Percentiles rank a stretch among this genome's conserved stretches.
Evolutionary conservation across 1,140 invertebrate species (phyloP).

Genomic region (Globodera ellingtonae): DNA sequence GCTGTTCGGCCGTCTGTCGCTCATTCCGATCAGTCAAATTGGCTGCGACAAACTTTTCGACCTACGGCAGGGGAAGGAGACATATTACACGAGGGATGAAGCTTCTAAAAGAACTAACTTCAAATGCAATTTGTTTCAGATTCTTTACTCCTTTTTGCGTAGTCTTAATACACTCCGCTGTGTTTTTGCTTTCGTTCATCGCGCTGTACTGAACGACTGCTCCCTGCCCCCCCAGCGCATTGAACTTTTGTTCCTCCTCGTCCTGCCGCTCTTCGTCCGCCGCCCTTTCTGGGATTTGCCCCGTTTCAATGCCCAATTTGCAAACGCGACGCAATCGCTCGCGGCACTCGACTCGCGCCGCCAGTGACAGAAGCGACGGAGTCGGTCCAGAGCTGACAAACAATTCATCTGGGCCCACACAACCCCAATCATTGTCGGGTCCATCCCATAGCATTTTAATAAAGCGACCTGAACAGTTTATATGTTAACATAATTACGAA

Average conservation of each 20-base stretch:
- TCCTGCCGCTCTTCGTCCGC: background rate
- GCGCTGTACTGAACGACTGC: background rate
- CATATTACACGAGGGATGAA: background rate
- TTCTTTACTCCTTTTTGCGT: background rate
- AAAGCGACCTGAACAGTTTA: background rate
- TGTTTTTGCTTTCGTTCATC: background rate
- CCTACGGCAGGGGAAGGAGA: background rate
- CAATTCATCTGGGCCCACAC: slow-evolving; percentile 25
- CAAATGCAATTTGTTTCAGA: background rate
- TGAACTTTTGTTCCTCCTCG: background rate
- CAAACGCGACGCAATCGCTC: background rate
- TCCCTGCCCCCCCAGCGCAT: background rate
- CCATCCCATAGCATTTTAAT: background rate
- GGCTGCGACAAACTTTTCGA: slow-evolving; percentile 21
- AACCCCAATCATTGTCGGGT: slow-evolving; percentile 26
- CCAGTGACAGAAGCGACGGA: slow-evolving; percentile 4
- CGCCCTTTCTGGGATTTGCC: background rate
- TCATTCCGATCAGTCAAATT: slow-evolving; percentile 14
- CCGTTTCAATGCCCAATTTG: background rate
- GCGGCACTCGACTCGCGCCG: background rate
- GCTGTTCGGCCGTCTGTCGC: slow-evolving; percentile 14
- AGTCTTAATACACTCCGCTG: background rate
- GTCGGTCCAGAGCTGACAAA: slow-evolving; percentile 23
- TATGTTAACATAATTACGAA: no score
- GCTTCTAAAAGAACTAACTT: background rate